Evolutionary conservation across 1,140 invertebrate genomes (phyloP).

Genomic region (Scaptomyza pallida): DNA sequence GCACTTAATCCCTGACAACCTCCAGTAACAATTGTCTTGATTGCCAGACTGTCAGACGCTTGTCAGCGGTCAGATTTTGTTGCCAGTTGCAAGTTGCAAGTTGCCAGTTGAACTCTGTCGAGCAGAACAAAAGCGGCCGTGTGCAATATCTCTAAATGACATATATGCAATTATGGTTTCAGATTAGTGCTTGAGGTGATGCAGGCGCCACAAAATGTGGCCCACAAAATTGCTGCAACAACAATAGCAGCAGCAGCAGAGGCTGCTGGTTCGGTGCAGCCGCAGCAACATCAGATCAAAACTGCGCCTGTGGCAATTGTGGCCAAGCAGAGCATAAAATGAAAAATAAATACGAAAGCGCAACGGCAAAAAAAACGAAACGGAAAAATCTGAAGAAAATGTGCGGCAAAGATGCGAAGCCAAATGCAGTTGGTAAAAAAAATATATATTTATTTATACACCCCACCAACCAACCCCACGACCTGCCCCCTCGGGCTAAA

Average conservation of each 20-base stretch:
- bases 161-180: constrained; percentile 41
- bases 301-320: constrained; percentile 62
- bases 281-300: constrained; percentile 62
- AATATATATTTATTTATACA: not conserved
- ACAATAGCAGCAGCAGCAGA: not conserved
- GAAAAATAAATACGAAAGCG: constrained; percentile 77
- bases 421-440: constrained; percentile 65
- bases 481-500: not conserved
- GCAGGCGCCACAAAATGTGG: constrained; percentile 32
- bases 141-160: constrained; percentile 42
- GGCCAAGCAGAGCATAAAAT: constrained; percentile 75
- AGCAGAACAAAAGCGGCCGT: constrained; percentile 25
- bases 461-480: not conserved
- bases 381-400: constrained; percentile 25
- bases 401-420: constrained; percentile 52
- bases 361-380: constrained; percentile 16
- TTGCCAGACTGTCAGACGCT: constrained; percentile 20
- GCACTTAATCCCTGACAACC: constrained; percentile 41
- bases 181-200: constrained; percentile 43
- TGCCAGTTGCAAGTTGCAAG: constrained; percentile 18
- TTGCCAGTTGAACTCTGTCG: constrained; percentile 21
- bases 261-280: no score
- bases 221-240: constrained; percentile 5
- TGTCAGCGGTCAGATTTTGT: constrained; percentile 19
- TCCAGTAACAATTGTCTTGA: constrained; percentile 39